Evolutionary conservation across 1,140 invertebrate genomes (phyloP).

Genomic region (Antheraea pernyi): DNA sequence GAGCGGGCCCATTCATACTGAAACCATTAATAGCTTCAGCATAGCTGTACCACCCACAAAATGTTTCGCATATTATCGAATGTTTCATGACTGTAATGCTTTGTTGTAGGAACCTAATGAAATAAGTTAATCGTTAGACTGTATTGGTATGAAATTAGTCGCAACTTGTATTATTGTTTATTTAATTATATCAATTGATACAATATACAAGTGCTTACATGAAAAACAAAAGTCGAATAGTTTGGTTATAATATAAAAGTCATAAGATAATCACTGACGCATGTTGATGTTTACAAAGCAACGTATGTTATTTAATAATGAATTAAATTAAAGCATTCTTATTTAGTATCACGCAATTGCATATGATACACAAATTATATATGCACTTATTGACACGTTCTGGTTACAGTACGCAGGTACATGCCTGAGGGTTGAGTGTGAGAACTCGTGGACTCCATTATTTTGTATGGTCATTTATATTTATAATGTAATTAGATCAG

Average conservation of each 20-base stretch:
- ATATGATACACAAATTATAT: slow-evolving; percentile 25
- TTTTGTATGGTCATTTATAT: slow-evolving; percentile 19
- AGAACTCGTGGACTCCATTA: slow-evolving; percentile 50
- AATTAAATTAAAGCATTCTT: slow-evolving; percentile 18
- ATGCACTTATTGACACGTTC: slow-evolving; percentile 19
- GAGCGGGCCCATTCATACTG: no score
- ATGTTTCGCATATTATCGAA: no score
- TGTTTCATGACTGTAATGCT: no score
- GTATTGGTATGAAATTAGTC: no score
- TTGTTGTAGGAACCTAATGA: no score
- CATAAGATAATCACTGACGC: neutral
- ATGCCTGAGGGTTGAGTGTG: slow-evolving; percentile 24
- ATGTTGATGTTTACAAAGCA: neutral
- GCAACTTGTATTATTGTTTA: no score
- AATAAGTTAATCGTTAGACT: no score
- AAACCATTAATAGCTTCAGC: no score
- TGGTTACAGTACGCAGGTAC: slow-evolving; percentile 9
- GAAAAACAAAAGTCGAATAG: neutral
- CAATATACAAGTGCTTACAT: neutral
- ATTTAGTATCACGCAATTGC: slow-evolving; percentile 36
- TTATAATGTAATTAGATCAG: slow-evolving; percentile 30
- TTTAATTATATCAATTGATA: no score
- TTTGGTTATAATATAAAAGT: neutral
- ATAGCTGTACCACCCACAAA: no score
- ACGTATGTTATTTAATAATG: neutral